These are phyloP conservation scores for Laothoe populi DNA, from an alignment of 2,888 invertebrate species.

Conservation along the genomic window DNA sequence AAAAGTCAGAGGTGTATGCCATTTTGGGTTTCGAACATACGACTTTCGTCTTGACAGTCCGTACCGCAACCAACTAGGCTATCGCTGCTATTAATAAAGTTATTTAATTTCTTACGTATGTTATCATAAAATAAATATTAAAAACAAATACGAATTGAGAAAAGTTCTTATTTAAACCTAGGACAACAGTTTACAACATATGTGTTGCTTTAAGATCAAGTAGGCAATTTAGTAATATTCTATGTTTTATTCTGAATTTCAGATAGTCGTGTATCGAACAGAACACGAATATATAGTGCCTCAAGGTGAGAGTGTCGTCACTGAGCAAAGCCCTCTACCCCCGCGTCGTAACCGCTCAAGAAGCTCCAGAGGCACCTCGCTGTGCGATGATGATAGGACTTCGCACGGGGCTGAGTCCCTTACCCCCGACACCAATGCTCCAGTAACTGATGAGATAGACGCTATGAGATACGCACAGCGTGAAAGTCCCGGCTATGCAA, in stretches of 20 bases:
- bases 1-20: too few species aligned
- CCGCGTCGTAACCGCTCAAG: slow-evolving; percentile 85
- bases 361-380: slow-evolving; percentile 81
- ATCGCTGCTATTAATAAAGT: too few species aligned
- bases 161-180: too few species aligned
- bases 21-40: too few species aligned
- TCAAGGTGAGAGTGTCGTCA: slow-evolving; percentile 50
- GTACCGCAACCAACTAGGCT: too few species aligned
- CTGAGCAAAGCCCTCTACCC: slow-evolving; percentile 82
- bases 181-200: too few species aligned
- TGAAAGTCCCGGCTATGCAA: slow-evolving; percentile 88
- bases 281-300: slow-evolving; percentile 88
- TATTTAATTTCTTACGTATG: too few species aligned
- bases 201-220: too few species aligned
- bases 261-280: slow-evolving; percentile 87
- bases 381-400: slow-evolving; percentile 89
- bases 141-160: too few species aligned
- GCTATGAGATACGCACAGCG: slow-evolving; percentile 71
- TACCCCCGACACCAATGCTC: slow-evolving; percentile 76
- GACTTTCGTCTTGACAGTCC: too few species aligned
- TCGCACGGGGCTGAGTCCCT: slow-evolving; percentile 89
- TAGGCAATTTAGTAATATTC: too few species aligned
- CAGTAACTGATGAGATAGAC: slow-evolving; percentile 59
- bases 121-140: too few species aligned
- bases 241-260: slow-evolving; percentile 47